Conservation (phyloP, 2,113 vertebrate genomes). For the Etheostoma spectabile region DNA sequence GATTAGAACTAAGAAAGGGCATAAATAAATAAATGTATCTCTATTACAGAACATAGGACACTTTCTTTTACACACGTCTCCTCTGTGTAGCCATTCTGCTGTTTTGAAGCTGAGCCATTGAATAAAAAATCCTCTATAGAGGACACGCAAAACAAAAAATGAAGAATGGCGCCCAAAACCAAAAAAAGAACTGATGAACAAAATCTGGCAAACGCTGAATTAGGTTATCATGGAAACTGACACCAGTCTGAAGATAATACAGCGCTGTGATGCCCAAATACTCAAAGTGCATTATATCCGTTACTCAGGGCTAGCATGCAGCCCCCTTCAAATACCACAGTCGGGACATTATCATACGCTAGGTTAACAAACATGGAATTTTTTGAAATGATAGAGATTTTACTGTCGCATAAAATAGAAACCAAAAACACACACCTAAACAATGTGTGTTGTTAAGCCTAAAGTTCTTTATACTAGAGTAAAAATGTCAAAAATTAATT, state of each 20-base stretch:
- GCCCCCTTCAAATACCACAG: not conserved
- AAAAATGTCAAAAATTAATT: not conserved
- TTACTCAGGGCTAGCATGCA: not conserved
- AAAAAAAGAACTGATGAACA: not conserved
- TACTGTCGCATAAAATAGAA: not conserved
- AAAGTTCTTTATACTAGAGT: not conserved
- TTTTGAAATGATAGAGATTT: not conserved
- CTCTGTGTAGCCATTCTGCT: slow-evolving; percentile 2
- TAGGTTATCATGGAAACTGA: not conserved
- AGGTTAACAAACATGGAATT: not conserved
- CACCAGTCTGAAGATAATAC: not conserved
- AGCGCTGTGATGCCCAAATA: not conserved
- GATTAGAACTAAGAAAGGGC: slow-evolving; percentile 51
- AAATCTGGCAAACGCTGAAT: not conserved
- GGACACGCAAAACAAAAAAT: not conserved
- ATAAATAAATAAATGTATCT: slow-evolving; percentile 78
- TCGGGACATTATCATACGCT: not conserved
- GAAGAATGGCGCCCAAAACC: not conserved
- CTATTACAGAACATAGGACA: slow-evolving; percentile 36
- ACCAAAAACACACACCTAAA: not conserved
- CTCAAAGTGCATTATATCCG: not conserved
- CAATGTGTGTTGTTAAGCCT: not conserved
- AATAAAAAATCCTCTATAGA: not conserved
- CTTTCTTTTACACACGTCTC: slow-evolving; percentile 19
- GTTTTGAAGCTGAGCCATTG: slow-evolving; percentile 15